phyloP scores from a whole-genome alignment of 2,888 invertebrate species.

The Cheilosia soror region DNA sequence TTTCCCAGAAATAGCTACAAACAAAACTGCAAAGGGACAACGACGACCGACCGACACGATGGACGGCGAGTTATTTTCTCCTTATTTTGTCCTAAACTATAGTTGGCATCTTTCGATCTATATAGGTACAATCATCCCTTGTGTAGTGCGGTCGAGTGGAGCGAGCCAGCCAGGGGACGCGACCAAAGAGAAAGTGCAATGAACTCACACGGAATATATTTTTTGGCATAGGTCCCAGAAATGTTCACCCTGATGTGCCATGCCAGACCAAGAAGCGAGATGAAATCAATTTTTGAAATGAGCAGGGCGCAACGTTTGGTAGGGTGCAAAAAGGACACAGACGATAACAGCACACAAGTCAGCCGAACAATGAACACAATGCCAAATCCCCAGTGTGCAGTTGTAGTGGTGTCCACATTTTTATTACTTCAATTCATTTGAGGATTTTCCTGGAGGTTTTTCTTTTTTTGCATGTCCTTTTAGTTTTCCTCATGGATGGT shows the following conservation, averaged over 20 bases:
- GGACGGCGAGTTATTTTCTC: neutral
- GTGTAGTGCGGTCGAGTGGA: constrained; percentile 6
- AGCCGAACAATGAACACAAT: constrained; percentile 54
- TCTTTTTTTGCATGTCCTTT: constrained; percentile 1
- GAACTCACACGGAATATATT: constrained; percentile 56
- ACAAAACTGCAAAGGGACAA: neutral
- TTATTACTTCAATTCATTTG: constrained; percentile 73
- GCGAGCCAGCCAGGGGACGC: constrained; percentile 15
- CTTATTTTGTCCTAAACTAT: constrained; percentile 1
- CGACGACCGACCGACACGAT: neutral
- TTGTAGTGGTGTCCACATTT: constrained; percentile 66
- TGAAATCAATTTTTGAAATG: constrained; percentile 35
- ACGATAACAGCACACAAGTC: constrained; percentile 40
- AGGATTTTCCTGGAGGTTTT: constrained; percentile 63
- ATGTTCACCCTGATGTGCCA: constrained; percentile 43
- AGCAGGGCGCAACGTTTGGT: constrained; percentile 14
- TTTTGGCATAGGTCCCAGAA: constrained; percentile 69
- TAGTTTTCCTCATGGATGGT: constrained; percentile 28
- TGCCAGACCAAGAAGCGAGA: constrained; percentile 40
- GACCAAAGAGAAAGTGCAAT: constrained; percentile 51
- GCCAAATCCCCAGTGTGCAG: constrained; percentile 58
- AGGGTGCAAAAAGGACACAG: constrained; percentile 28
- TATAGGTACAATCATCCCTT: neutral
- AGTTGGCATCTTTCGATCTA: constrained; percentile 3
- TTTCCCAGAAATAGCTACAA: constrained; percentile 1